Conservation (phyloP, 2,888 invertebrate genomes). For the Griposia aprilina region DNA sequence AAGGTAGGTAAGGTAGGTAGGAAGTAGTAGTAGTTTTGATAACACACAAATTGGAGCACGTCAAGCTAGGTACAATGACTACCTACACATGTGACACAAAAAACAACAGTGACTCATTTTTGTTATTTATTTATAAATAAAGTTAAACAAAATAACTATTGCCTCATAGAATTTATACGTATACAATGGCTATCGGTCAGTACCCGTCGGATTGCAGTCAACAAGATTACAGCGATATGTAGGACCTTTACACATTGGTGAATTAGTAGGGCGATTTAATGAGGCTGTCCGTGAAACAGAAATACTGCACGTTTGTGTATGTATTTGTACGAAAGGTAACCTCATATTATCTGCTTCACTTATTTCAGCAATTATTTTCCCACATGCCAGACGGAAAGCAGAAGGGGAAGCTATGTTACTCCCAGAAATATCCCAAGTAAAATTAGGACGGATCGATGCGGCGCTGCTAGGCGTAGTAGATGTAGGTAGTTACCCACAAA, state of each 20-base stretch:
- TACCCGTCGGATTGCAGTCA: constrained; percentile 37
- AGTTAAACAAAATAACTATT: constrained; percentile 25
- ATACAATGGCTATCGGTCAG: constrained; percentile 40
- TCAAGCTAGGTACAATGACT: constrained; percentile 15
- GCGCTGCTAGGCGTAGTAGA: background rate
- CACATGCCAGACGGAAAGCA: background rate
- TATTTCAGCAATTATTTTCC: background rate
- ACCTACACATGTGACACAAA: background rate
- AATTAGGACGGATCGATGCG: constrained; percentile 35
- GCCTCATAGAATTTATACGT: constrained; percentile 17
- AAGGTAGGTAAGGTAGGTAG: no score
- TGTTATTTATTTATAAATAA: constrained; percentile 24
- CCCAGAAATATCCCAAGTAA: constrained; percentile 9
- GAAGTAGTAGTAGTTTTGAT: no score
- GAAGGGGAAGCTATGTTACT: background rate
- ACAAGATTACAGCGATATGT: constrained; percentile 35
- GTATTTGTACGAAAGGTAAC: background rate
- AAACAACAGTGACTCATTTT: constrained; percentile 31
- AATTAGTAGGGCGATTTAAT: constrained; percentile 43
- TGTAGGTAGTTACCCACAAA: background rate
- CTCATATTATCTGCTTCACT: constrained; percentile 1
- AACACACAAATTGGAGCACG: background rate
- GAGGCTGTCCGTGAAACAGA: constrained; percentile 21
- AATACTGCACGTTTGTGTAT: background rate
- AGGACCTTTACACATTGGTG: constrained; percentile 31